Conservation (phyloP, 2,797 vertebrate species). For the Betta splendens region DNA sequence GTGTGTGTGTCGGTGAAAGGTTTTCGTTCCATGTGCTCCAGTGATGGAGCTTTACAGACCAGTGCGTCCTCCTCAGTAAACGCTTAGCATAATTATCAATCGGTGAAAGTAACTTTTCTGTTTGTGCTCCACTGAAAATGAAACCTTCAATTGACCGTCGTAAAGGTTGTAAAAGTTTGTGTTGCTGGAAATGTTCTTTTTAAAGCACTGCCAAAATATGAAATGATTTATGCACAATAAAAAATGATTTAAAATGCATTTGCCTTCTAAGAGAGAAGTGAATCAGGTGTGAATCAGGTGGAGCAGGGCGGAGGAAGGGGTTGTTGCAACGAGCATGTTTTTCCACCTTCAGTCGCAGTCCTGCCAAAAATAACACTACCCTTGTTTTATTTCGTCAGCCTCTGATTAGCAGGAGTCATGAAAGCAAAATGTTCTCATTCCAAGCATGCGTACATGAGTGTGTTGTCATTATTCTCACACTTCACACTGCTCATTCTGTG, state of each 20-base stretch:
- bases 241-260: conserved; percentile 7
- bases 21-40: conserved; percentile 34
- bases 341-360: conserved; percentile 28
- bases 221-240: conserved; percentile 5
- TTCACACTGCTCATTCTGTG: conserved; percentile 51
- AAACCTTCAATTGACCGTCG: conserved; percentile 25
- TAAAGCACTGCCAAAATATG: conserved; percentile 50
- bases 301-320: conserved; percentile 25
- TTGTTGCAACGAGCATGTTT: conserved; percentile 43
- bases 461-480: conserved; percentile 50
- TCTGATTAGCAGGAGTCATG: conserved; percentile 36
- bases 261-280: conserved; percentile 5
- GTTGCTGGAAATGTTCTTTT: conserved; percentile 19
- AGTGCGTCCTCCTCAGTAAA: conserved; percentile 41
- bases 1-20: conserved; percentile 22
- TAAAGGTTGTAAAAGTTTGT: conserved; percentile 1
- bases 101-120: conserved; percentile 39
- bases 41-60: conserved; percentile 37
- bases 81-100: conserved; percentile 47
- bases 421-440: conserved; percentile 55
- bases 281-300: conserved; percentile 2
- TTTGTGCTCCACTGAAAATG: conserved; percentile 32
- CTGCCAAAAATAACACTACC: conserved; percentile 23
- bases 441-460: conserved; percentile 67
- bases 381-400: conserved; percentile 31